Evolutionary conservation across 1,140 invertebrate species (phyloP), one percentile per base, ranked within the genome.

Genomic region (Halesus radiatus): DNA sequence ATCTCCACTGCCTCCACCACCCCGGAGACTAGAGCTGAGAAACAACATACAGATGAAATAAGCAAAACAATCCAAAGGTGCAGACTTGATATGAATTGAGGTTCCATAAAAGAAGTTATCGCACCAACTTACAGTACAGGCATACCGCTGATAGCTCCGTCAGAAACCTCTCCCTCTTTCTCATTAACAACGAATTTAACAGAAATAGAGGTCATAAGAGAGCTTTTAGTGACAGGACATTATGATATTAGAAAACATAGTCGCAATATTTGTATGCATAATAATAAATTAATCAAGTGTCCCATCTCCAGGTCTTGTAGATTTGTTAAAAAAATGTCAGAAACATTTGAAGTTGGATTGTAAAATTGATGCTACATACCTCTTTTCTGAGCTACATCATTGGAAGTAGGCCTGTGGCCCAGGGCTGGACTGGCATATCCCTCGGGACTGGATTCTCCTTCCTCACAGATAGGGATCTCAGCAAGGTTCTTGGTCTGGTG

Each of bases 1-100:
- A 92, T 89, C 85, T 94, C 92, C 0, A 94, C 93, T 1, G 93
- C 91, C 86, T 92, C 92, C 66, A 91, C 91, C 13, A 94, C 92
- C 26, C 92, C 92, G 78, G 90, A 91, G 58, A 95, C 90, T 81
- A 95, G 88, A 76, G 90, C 92, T 93, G 84, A 56, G 88, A 87
- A 60, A 84, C 81, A 62, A 85, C n/a, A n/a, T n/a, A 18, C n/a
- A 18, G 53, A 18, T 15, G 3, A 37, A 6, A 37, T 37, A 37
- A 37, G 3, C 3, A 6, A 37, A 37, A 37, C 32, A 6, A 37
- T 37, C 2, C 26, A 29, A 29, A 2, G 26, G 5, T 5, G 5
- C 26, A 29, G 26, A 29, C 26, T 29, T 29, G 26, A 29, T 29
- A 29, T n/a, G n/a, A n/a, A n/a, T n/a, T n/a, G n/a, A n/a, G n/a